Conservation (phyloP, 1,140 invertebrate genomes). For the Fopius arisanus region DNA sequence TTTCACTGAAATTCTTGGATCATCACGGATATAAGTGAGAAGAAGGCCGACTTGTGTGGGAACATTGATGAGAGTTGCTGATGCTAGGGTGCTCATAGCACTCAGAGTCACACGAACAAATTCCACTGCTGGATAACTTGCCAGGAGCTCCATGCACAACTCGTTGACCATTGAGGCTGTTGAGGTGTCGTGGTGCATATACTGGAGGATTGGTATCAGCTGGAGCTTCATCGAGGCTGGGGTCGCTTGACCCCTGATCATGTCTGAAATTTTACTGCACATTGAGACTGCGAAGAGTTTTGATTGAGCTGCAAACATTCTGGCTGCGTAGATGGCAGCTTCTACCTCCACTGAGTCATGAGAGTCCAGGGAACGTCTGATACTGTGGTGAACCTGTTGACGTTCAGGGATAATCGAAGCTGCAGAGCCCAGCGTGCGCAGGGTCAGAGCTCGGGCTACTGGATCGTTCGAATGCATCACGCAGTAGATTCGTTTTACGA, state of each 20-base stretch:
- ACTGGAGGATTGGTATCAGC: conserved; percentile 88
- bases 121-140: conserved; percentile 86
- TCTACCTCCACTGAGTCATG: conserved; percentile 95
- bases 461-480: conserved; percentile 98
- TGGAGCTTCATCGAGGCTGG: conserved; percentile 91
- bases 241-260: conserved; percentile 92
- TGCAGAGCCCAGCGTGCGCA: conserved; percentile 90
- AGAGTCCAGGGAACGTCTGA: conserved; percentile 89
- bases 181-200: conserved; percentile 92
- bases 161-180: conserved; percentile 81
- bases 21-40: conserved; percentile 66
- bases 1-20: conserved; percentile 77
- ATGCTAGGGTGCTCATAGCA: conserved; percentile 87
- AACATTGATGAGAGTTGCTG: conserved; percentile 88
- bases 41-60: conserved; percentile 80
- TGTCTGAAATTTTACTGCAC: conserved; percentile 93
- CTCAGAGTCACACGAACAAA: conserved; percentile 88
- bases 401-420: conserved; percentile 92
- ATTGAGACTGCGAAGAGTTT: conserved; percentile 95
- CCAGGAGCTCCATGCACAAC: conserved; percentile 83
- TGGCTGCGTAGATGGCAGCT: conserved; percentile 94
- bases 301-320: conserved; percentile 91
- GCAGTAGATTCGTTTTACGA: conserved; percentile 90
- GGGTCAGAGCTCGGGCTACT: conserved; percentile 87
- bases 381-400: conserved; percentile 95